Evolutionary conservation across 2,113 vertebrate species (phyloP).

Genomic region (Macquaria ambigua): DNA sequence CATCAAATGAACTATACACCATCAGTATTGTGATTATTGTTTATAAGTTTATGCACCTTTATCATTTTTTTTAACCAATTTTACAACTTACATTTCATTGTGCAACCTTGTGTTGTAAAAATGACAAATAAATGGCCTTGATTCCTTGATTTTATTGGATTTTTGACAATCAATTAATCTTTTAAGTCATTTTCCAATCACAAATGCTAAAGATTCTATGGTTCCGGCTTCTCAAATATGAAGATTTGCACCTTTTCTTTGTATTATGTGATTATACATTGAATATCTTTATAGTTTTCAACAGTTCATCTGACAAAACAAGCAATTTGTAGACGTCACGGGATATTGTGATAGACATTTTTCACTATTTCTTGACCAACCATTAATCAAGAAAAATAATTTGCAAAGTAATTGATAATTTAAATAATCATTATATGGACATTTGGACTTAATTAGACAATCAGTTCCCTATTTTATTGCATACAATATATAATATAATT

Average conservation of each 20-base stretch:
- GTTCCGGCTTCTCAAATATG: background rate
- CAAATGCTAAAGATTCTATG: background rate
- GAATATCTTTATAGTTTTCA: background rate
- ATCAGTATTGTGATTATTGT: background rate
- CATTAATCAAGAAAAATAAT: no score
- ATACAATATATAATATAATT: background rate
- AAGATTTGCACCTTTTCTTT: background rate
- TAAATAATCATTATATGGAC: background rate
- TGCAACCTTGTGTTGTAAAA: no score
- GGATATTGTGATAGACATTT: background rate
- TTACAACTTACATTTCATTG: no score
- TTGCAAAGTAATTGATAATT: background rate
- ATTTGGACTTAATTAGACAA: constrained; percentile 8
- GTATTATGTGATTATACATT: background rate
- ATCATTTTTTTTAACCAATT: background rate
- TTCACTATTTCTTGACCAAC: background rate
- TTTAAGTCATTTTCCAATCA: background rate
- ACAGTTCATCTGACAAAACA: background rate
- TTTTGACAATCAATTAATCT: background rate
- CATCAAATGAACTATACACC: background rate
- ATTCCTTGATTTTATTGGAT: background rate
- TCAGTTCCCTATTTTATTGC: constrained; percentile 30
- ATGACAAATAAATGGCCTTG: no score
- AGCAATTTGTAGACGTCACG: background rate
- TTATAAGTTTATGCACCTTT: background rate